Evolutionary conservation across 2,113 vertebrate species (phyloP).

Genomic region (Larimichthys polyactis): DNA sequence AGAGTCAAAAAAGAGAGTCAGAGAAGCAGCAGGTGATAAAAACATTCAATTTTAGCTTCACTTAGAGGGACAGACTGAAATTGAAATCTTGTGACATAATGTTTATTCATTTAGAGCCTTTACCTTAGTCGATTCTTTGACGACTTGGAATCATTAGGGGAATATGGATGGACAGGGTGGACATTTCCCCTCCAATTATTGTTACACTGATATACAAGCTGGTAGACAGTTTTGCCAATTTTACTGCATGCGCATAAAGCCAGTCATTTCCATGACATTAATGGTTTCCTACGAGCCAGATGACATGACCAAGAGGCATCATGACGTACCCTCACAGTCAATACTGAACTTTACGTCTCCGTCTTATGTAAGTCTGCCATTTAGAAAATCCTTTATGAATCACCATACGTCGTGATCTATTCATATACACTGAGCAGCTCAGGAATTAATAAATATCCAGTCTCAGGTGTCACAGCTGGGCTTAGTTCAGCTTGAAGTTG

Average conservation of each 20-base stretch:
- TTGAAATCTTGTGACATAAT: background rate
- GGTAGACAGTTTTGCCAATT: background rate
- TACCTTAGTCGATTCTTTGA: background rate
- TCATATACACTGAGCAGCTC: slow-evolving; percentile 17
- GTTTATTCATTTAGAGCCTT: background rate
- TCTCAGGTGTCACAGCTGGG: slow-evolving; percentile 28
- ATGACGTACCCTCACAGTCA: background rate
- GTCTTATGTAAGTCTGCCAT: background rate
- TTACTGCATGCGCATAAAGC: background rate
- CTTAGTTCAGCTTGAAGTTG: slow-evolving; percentile 12
- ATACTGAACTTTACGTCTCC: background rate
- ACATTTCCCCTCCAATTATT: slow-evolving; percentile 2
- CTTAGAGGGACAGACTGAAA: background rate
- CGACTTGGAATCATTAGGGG: background rate
- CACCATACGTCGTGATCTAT: background rate
- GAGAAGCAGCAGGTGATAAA: background rate
- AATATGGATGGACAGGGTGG: background rate
- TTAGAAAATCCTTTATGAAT: slow-evolving; percentile 15
- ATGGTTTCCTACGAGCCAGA: slow-evolving; percentile 4
- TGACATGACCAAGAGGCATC: background rate
- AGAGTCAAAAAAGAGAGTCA: too few species aligned
- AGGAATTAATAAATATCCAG: slow-evolving; percentile 31
- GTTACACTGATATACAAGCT: background rate
- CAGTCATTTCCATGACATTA: slow-evolving; percentile 11
- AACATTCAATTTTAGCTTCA: too few species aligned